Conservation (phyloP, 2,113 vertebrate genomes). For the Callipepla californica region DNA sequence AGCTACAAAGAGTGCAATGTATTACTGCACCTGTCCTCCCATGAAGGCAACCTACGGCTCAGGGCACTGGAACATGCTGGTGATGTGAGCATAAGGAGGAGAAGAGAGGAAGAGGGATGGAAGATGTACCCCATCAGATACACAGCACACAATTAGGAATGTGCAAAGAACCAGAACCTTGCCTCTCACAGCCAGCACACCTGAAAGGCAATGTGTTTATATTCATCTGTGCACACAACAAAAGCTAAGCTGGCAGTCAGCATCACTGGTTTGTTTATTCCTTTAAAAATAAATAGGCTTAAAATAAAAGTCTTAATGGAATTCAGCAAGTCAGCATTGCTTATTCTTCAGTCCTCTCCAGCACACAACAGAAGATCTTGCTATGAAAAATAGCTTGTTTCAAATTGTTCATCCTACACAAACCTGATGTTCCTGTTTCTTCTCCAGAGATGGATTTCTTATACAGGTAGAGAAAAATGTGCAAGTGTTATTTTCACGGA, state of each 20-base stretch:
- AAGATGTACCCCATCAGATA: background rate
- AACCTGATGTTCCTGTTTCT: background rate
- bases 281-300: background rate
- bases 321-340: background rate
- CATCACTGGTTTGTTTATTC: background rate
- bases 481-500: background rate
- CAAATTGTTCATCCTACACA: background rate
- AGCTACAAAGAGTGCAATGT: background rate
- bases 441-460: slow-evolving; percentile 1
- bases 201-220: background rate
- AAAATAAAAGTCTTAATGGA: slow-evolving; percentile 7
- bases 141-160: background rate
- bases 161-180: background rate
- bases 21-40: rapidly evolving
- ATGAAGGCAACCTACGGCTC: background rate
- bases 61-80: rapidly evolving
- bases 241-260: background rate
- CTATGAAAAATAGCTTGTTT: slow-evolving; percentile 1
- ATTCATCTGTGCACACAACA: background rate
- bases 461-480: background rate
- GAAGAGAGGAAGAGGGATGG: background rate
- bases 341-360: background rate
- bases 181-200: background rate
- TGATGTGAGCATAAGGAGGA: background rate
- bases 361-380: background rate